Evolutionary conservation across 2,797 vertebrate genomes (phyloP), one percentile per base, ranked within the genome.

Genomic region (Natrix natrix): DNA sequence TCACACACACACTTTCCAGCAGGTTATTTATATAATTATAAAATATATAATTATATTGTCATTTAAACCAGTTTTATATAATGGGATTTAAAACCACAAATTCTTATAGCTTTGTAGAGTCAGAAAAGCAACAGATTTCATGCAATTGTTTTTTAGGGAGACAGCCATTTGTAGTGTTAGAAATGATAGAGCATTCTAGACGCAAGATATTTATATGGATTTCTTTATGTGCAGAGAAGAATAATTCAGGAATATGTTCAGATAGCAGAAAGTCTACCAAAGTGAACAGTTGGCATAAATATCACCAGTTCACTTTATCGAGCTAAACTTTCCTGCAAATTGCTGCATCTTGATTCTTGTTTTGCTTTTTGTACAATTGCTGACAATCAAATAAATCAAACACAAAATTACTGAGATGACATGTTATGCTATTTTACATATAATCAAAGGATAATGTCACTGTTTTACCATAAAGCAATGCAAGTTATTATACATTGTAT

Each of bases 91-190:
- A 20, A 94, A 74, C 91, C 88, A 55, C 92, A 88, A 92, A 90
- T 95, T 93, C 94, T 55, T 43, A 66, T 78, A 88, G 89, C 55
- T 95, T 83, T 91, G 20, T 55, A 28, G 78, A 88, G 37, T 93
- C 95, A 96, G 93, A 90, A 94, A 96, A 96, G 28, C 37, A 89
- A 59, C 66, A 94, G 93, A 94, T 5, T 94, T 60, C 92, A 56
- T 55, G 43, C 88, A 93, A 94, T 95, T 95, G 93, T 94, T 94
- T 95, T 96, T 96, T 96, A 96, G 95, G 92, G 91, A 95, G 91
- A 95, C 63, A 93, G 88, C 91, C 10, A 93, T 91, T 94, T 95
- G 94, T 94, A 95, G 94, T 92, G 87, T 93, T 91, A 96, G 78
- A 94, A 59, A 95, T 91, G 48, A 54, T 66, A 94, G 89, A 59